Conservation (phyloP, 1,140 invertebrate genomes). For the Charaxes varanes region DNA sequence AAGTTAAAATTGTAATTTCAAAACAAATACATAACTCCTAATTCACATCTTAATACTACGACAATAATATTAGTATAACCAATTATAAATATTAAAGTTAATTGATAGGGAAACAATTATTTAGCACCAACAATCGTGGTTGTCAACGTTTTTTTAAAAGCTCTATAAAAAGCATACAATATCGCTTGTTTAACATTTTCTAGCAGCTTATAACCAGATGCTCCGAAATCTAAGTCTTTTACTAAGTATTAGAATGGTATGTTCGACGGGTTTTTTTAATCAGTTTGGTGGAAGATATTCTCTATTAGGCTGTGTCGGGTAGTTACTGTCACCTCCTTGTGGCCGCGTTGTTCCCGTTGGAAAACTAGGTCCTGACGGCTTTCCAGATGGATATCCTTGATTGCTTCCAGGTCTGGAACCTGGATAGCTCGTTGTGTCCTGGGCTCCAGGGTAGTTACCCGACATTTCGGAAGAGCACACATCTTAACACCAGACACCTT, state of each 20-base stretch:
- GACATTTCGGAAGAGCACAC: too few relatives aligned
- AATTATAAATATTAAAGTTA: constrained; percentile 5
- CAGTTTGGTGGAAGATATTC: constrained; percentile 75
- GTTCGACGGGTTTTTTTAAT: too few relatives aligned
- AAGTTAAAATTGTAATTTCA: background rate
- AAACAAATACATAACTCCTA: background rate
- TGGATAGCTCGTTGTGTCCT: constrained; percentile 51
- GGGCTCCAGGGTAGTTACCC: constrained; percentile 40
- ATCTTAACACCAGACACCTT: too few relatives aligned
- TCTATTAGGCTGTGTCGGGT: constrained; percentile 65
- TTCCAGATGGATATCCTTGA: constrained; percentile 63
- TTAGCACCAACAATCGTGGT: constrained; percentile 52
- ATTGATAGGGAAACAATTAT: constrained; percentile 2
- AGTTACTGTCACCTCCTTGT: constrained; percentile 23
- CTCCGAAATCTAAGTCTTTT: constrained; percentile 21
- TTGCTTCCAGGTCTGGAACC: constrained; percentile 32
- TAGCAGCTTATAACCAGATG: constrained; percentile 11
- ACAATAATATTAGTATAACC: constrained; percentile 10
- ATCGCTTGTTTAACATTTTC: constrained; percentile 4
- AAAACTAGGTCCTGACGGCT: constrained; percentile 59
- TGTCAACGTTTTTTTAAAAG: constrained; percentile 28
- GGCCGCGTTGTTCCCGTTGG: constrained; percentile 35
- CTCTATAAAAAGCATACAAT: constrained; percentile 2
- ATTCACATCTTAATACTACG: constrained; percentile 7
- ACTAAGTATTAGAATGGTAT: constrained; percentile 8